Conservation (phyloP, 2,113 vertebrate species). For the Onychostruthus taczanowskii region DNA sequence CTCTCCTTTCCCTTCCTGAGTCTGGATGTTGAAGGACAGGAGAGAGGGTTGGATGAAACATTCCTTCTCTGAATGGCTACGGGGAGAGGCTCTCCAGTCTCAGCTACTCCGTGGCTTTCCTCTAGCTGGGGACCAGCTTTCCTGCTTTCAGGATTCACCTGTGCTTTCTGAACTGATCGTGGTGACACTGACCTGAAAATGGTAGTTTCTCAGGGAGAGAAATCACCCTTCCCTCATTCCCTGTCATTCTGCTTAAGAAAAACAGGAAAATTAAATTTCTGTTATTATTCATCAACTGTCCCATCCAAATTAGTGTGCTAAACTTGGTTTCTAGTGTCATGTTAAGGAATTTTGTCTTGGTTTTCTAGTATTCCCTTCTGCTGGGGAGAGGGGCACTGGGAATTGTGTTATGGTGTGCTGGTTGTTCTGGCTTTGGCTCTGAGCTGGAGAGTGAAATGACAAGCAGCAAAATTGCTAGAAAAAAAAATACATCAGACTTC, state of each 20-base stretch:
- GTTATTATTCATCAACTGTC: not conserved
- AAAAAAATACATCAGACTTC: not conserved
- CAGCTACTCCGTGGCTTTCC: not conserved
- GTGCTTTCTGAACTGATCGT: not conserved
- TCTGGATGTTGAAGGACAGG: not conserved
- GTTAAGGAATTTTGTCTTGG: not conserved
- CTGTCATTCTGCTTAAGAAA: not conserved
- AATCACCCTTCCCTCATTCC: not conserved
- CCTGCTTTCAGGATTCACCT: not conserved
- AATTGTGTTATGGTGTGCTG: not conserved
- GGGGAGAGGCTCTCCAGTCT: not conserved
- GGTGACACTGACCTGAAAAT: not conserved
- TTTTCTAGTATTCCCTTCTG: not conserved
- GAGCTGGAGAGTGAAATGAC: not conserved
- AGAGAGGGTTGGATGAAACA: fast-evolving
- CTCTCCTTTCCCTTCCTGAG: not conserved
- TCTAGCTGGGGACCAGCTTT: not conserved
- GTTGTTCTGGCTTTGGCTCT: not conserved
- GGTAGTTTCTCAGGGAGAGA: not conserved
- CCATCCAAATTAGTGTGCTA: not conserved
- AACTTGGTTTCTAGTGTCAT: not conserved
- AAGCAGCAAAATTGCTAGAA: not conserved
- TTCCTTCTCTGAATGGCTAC: not conserved
- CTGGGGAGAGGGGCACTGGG: not conserved
- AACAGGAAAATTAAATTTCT: not conserved